Evolutionary conservation across 2,797 vertebrate species (phyloP), one percentile per base, ranked within the genome.

Genomic region (Salmo trutta): DNA sequence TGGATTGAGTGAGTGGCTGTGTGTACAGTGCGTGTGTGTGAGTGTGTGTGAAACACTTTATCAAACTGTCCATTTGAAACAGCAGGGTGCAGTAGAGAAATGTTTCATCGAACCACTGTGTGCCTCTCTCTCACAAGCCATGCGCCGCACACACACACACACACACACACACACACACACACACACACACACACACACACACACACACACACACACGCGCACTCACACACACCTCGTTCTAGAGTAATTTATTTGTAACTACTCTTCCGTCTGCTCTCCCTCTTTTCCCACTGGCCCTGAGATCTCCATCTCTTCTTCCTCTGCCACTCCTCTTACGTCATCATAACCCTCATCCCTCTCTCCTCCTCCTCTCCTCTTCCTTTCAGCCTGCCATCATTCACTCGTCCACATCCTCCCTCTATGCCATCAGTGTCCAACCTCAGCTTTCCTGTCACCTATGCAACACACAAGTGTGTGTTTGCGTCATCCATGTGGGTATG

Each of bases 261-360:
- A 89, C 90, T 90, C 87, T 85, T 88, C 86, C 79, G 82, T 78
- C 87, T 89, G 80, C 79, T 84, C 83, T 82, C 86, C 47, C 51
- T 70, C 79, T 75, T 47, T 87, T 91, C 91, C 92, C 91, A 87
- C 81, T 81, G 81, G 89, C 91, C 89, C 90, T 94, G 86, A 91
- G 88, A 90, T 93, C 92, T 94, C 92, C 88, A 92, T 94, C 92
- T 92, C 88, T 86, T 88, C 89, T 90, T 91, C 90, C 88, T 62
- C 64, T 47, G 59, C 64, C 65, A 84, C 91, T 91, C 87, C 75
- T 91, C 88, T 89, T 84, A 88, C 90, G 89, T 91, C 91, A 91
- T 91, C 91, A 91, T 86, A 88, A 91, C 85, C 78, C 81, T 52
- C 65, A 71, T 76, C 66, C 19, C 52, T 75, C 74, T 78, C 59